Base-by-base conservation (phyloP, 2,113 vertebrate genomes). In the Phrynocephalus versicolor region DNA sequence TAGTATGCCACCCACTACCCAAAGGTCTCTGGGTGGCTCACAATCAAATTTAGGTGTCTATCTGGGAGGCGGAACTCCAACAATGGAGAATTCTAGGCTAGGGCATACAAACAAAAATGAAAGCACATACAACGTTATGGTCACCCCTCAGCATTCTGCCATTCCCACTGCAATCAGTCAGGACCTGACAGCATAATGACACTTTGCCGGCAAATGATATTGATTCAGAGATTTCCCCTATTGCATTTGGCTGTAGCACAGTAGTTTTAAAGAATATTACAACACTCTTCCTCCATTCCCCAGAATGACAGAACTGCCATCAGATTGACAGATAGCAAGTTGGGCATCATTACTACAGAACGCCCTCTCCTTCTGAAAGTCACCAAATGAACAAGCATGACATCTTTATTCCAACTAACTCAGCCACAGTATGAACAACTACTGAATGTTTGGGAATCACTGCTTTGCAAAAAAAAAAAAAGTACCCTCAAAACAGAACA, bases 401-500 rank as follows among this genome's bases (percentile, higher is more conserved):
- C 21, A 73, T 14, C 10, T n/a, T 62, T 25, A 10, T 27, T 83
- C 45, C 23, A n/a, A 25, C 41, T 4, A 30, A 14, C 30, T 30
- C 69, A 83, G 35, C 19, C 18, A 60, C 8, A 37, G 23, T 60
- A 72, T 1, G 1, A 71, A 14, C 35, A 8, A 14, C n/a, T n/a
- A n/a, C n/a, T n/a, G n/a, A 6, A 16, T 1, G 57, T 12, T 60
- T 62, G 57, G 70, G 2, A 60, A 7, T 72, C 4, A 30, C 57
- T 33, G 25, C 2, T 27, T 64, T 45, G 18, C 10, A 27, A 9
- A 45, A 37, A 62, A 83, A 67, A n/a, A n/a, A n/a, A n/a, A n/a
- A n/a, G n/a, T n/a, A n/a, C n/a, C n/a, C n/a, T n/a, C 80, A 1
- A 82, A 55, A 88, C 72, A 90, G 88, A 91, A 86, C 87, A 89